These are phyloP conservation scores for Aplysina aerophoba DNA, from an alignment of 37 sponge, comb jelly and placozoan species.

Conservation along the genomic window DNA sequence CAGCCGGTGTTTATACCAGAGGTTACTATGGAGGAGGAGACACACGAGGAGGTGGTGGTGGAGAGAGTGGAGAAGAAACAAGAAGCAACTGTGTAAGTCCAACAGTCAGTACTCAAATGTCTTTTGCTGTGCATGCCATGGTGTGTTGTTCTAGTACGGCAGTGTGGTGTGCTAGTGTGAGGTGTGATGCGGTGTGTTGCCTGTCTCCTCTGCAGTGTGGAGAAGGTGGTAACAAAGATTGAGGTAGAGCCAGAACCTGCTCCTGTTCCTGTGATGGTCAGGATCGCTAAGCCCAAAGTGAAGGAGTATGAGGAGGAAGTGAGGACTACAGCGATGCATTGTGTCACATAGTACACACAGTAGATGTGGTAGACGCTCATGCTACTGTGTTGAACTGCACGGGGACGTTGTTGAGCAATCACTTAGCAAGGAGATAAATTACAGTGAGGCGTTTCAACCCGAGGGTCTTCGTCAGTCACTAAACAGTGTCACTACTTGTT, in stretches of 20 bases:
- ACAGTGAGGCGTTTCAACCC: too few relatives aligned
- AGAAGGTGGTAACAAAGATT: not conserved
- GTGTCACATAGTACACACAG: too few relatives aligned
- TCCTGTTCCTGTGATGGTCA: not conserved
- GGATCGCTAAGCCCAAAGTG: constrained; percentile 2
- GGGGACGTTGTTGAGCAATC: too few relatives aligned
- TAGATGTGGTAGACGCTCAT: too few relatives aligned
- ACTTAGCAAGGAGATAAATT: too few relatives aligned
- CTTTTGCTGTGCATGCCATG: not conserved
- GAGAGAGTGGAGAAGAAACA: not conserved
- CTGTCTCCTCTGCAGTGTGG: not conserved
- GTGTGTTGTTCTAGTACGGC: too few relatives aligned
- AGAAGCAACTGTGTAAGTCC: not conserved
- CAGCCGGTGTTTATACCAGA: not conserved
- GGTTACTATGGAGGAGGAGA: not conserved
- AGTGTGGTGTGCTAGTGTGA: too few relatives aligned
- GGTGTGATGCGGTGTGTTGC: not conserved
- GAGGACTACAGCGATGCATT: not conserved
- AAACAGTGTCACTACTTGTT: too few relatives aligned
- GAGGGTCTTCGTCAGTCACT: too few relatives aligned
- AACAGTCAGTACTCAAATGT: not conserved
- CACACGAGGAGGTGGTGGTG: not conserved
- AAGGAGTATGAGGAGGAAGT: constrained; percentile 28
- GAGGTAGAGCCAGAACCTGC: not conserved
- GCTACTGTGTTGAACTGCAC: too few relatives aligned